Percentiles rank a stretch among this genome's conserved stretches.
Evolutionary conservation across 2,797 vertebrate species (phyloP).

Genomic region (Loriculus beryllinus): DNA sequence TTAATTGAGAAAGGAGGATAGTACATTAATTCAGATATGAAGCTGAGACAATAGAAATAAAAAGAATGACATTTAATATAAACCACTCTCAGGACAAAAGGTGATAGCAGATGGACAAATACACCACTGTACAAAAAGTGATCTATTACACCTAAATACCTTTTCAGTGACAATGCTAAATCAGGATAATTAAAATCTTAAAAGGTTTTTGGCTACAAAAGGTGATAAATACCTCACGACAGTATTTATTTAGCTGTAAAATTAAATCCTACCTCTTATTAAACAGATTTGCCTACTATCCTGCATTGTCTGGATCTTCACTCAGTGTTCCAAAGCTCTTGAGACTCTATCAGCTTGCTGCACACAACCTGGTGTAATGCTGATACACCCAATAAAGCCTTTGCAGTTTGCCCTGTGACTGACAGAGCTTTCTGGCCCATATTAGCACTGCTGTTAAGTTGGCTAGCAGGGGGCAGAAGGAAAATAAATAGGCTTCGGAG

Average conservation of each 20-base stretch:
- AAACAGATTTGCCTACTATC: neutral
- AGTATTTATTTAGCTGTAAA: neutral
- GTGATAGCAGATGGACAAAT: neutral
- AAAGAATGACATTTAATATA: neutral
- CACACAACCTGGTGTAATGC: neutral
- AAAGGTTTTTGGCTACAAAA: neutral
- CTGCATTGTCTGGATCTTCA: neutral
- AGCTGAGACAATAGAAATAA: neutral
- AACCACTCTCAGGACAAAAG: neutral
- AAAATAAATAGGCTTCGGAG: slow-evolving; percentile 64
- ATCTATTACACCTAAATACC: neutral
- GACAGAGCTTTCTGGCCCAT: slow-evolving; percentile 36
- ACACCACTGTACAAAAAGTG: neutral
- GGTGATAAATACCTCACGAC: neutral
- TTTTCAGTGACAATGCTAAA: neutral
- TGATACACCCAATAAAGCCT: slow-evolving; percentile 15
- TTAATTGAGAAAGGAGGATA: neutral
- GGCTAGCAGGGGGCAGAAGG: slow-evolving; percentile 45
- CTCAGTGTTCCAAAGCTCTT: neutral
- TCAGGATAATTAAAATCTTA: neutral
- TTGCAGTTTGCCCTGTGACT: neutral
- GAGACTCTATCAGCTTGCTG: neutral
- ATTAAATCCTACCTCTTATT: neutral
- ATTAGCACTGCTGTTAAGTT: slow-evolving; percentile 38
- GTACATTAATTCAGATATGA: neutral